phyloP scores from a whole-genome alignment of 2,113 vertebrate genomes.

The Eurypyga helias region DNA sequence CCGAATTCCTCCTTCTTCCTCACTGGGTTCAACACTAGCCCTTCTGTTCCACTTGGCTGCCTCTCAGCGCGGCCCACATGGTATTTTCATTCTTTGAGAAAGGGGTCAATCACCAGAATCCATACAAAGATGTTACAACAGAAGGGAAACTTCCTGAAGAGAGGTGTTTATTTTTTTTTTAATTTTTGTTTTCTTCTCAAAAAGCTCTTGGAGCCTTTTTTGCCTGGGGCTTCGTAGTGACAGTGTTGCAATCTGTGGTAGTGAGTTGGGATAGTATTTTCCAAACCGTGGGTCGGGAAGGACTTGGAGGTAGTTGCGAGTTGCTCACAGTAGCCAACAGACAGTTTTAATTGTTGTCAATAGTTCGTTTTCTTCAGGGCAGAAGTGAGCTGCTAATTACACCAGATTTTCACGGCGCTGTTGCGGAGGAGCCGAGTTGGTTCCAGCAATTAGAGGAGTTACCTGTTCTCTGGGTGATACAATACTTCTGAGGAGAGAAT shows the following conservation, averaged over 20 bases:
- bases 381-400: background rate
- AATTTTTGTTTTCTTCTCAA: background rate
- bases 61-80: conserved; percentile 45
- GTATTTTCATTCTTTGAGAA: conserved; percentile 53
- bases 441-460: background rate
- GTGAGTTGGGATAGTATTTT: background rate
- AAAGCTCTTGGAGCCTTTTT: background rate
- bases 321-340: background rate
- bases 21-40: conserved; percentile 30
- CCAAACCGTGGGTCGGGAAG: background rate
- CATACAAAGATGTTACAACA: conserved; percentile 45
- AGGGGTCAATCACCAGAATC: conserved; percentile 48
- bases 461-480: background rate
- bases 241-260: background rate
- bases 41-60: conserved; percentile 66
- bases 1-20: conserved; percentile 18
- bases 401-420: background rate
- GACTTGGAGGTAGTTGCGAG: background rate
- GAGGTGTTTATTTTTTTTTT: background rate
- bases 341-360: conserved; percentile 1
- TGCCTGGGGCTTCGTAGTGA: background rate
- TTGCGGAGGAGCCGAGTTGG: background rate
- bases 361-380: background rate
- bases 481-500: background rate
- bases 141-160: conserved; percentile 22